These are phyloP conservation scores for Agrochola lota DNA, from an alignment of 2,888 invertebrate genomes.

Conservation along the genomic window DNA sequence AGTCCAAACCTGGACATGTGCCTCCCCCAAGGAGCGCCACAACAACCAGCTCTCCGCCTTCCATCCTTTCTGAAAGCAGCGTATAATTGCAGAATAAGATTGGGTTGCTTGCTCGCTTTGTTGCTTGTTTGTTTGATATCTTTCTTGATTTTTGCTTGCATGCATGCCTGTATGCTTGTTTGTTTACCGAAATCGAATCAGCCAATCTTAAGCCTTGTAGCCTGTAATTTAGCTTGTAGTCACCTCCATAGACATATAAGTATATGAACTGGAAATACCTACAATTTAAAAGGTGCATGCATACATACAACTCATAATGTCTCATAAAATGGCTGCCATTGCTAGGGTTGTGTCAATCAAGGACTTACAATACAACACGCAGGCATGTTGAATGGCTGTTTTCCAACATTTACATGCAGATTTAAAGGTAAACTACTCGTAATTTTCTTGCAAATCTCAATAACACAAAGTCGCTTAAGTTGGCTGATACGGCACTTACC, in stretches of 20 bases:
- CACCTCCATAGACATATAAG: no score
- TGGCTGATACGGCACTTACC: not conserved
- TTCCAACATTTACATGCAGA: not conserved
- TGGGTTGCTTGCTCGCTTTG: not conserved
- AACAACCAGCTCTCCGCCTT: not conserved
- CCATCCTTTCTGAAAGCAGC: not conserved
- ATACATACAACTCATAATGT: no score
- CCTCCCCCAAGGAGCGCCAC: not conserved
- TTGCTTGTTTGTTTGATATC: not conserved
- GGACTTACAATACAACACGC: not conserved
- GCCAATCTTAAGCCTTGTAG: not conserved
- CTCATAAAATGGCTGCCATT: no score
- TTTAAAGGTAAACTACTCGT: not conserved
- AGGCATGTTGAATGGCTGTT: not conserved
- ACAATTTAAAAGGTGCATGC: no score
- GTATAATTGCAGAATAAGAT: not conserved
- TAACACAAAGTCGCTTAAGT: not conserved
- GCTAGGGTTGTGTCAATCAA: no score
- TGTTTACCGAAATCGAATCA: not conserved
- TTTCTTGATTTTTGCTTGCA: not conserved
- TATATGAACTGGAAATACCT: no score
- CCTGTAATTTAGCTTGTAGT: not conserved
- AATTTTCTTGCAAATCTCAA: slow-evolving; percentile 1
- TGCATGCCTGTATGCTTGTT: not conserved
- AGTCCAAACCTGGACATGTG: not conserved